A percentile compares a stretch with the other conserved stretches of the same genome.
phyloP scores from a whole-genome alignment of 2,113 vertebrate species.

The Thymallus thymallus region DNA sequence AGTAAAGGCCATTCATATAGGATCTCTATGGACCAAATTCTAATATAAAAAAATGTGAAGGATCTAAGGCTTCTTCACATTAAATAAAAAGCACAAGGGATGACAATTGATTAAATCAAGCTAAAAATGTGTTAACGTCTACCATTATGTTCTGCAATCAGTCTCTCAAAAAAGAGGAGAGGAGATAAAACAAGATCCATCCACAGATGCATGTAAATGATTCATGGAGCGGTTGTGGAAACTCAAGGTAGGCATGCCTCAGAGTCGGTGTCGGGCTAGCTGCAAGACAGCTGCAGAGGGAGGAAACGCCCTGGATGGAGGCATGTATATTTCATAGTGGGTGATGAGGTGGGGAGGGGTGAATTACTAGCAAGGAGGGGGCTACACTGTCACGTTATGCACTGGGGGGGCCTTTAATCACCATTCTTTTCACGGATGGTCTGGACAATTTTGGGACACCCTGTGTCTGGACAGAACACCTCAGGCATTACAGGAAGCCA shows the following conservation, averaged over 20 bases:
- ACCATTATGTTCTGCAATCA: not conserved
- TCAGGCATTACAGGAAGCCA: not conserved
- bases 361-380: not conserved
- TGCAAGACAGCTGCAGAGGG: not conserved
- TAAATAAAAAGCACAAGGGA: no score
- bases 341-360: slow-evolving; percentile 16
- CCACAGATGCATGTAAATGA: slow-evolving; percentile 25
- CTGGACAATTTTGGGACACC: not conserved
- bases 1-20: slow-evolving; percentile 16
- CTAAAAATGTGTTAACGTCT: not conserved
- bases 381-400: no score
- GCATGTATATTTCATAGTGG: slow-evolving; percentile 41
- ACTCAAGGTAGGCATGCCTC: slow-evolving; percentile 36
- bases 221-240: slow-evolving; percentile 26
- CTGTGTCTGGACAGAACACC: not conserved
- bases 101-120: not conserved
- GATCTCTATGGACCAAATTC: slow-evolving; percentile 21
- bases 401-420: not conserved
- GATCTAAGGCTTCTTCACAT: not conserved
- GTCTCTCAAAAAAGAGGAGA: not conserved
- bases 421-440: not conserved
- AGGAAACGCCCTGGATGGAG: not conserved
- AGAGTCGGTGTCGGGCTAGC: not conserved
- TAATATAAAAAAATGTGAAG: no score
- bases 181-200: not conserved